Evolutionary conservation across 2,797 vertebrate genomes (phyloP).

Genomic region (Gambusia yucatana): DNA sequence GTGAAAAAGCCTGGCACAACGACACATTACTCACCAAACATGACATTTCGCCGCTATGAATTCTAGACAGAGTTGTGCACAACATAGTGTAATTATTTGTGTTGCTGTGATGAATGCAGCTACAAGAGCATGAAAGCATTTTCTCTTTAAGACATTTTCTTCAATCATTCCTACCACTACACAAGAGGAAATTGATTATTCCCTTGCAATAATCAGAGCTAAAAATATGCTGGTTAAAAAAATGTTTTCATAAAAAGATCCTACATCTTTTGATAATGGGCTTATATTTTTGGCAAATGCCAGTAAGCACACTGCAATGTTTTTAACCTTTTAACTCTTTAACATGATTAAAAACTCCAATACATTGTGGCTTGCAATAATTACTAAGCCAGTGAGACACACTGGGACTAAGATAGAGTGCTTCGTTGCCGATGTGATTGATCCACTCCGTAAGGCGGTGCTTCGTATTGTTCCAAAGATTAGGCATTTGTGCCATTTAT

Average conservation of each 20-base stretch:
- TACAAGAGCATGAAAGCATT: constrained; percentile 37
- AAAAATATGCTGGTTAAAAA: constrained; percentile 8
- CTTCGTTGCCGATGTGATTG: constrained; percentile 46
- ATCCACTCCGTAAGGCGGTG: constrained; percentile 47
- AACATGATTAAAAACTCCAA: constrained; percentile 55
- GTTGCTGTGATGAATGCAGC: constrained; percentile 55
- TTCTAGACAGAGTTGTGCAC: constrained; percentile 56
- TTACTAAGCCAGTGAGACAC: constrained; percentile 28
- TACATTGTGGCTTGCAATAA: constrained; percentile 34
- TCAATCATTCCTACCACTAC: constrained; percentile 27
- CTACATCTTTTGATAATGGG: not conserved
- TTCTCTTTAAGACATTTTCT: constrained; percentile 50
- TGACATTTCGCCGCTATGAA: constrained; percentile 73
- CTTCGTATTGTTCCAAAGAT: constrained; percentile 27
- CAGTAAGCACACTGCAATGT: constrained; percentile 33
- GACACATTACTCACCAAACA: constrained; percentile 72
- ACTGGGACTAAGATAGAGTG: constrained; percentile 22
- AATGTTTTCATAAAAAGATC: not conserved
- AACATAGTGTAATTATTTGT: constrained; percentile 64
- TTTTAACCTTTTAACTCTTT: constrained; percentile 57
- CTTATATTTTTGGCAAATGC: constrained; percentile 40
- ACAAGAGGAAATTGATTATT: constrained; percentile 21
- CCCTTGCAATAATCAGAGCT: constrained; percentile 21
- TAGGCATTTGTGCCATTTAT: constrained; percentile 37
- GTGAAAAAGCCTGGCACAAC: constrained; percentile 68